Conservation (phyloP, 2,113 vertebrate species). For the Gobiocypris rarus region DNA sequence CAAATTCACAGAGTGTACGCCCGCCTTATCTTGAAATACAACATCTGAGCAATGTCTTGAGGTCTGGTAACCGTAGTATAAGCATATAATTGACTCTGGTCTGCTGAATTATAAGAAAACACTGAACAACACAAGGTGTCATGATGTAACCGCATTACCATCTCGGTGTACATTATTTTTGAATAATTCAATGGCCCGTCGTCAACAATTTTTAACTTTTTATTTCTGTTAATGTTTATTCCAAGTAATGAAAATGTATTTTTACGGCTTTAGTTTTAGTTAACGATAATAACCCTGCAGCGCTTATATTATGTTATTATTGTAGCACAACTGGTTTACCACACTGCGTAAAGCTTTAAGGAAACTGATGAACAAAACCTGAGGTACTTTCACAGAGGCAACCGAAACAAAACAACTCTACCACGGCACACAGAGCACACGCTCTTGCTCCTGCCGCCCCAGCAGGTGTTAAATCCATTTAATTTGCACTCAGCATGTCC, state of each 20-base stretch:
- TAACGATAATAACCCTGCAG: not conserved
- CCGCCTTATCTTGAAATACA: no score
- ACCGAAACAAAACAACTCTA: constrained; percentile 5
- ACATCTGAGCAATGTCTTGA: no score
- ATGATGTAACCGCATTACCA: no score
- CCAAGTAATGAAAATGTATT: not conserved
- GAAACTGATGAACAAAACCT: not conserved
- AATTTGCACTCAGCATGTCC: constrained; percentile 42
- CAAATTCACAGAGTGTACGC: no score
- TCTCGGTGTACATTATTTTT: no score
- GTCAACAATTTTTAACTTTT: no score
- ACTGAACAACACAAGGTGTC: no score
- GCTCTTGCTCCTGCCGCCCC: not conserved
- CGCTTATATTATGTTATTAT: not conserved
- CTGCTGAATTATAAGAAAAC: no score
- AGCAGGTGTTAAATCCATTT: constrained; percentile 36
- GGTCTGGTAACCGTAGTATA: no score
- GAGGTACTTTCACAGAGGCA: not conserved
- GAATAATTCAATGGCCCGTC: no score
- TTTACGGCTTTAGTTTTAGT: not conserved
- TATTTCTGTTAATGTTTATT: no score
- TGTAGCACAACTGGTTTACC: not conserved
- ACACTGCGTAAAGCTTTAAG: not conserved
- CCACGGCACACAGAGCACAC: not conserved
- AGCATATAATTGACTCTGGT: no score